phyloP scores from a whole-genome alignment of 2,797 vertebrate species.

The Lepus oiostolus region DNA sequence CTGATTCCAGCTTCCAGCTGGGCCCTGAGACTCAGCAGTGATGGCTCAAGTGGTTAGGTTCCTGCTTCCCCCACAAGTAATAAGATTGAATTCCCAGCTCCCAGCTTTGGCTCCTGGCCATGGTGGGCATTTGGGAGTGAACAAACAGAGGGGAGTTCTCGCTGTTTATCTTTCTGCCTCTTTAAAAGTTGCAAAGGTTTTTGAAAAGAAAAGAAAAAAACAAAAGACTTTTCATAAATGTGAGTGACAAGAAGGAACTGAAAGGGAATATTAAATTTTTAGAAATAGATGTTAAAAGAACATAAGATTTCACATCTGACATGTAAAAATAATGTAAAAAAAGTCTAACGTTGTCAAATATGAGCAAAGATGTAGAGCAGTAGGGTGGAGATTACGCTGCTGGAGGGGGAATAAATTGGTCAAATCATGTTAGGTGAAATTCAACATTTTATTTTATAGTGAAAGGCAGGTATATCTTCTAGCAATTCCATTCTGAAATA shows the following conservation, averaged over 20 bases:
- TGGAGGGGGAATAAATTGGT: background rate
- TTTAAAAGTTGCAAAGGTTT: background rate
- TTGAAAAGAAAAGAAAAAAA: constrained; percentile 41
- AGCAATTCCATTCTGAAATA: background rate
- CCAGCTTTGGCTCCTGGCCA: too few species aligned
- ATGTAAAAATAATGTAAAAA: background rate
- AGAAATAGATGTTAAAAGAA: constrained; percentile 29
- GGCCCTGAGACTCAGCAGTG: too few species aligned
- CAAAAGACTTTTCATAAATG: constrained; percentile 45
- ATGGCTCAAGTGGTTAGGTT: too few species aligned
- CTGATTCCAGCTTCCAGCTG: too few species aligned
- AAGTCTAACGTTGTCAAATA: background rate
- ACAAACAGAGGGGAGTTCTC: too few species aligned
- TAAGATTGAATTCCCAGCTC: too few species aligned
- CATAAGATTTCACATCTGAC: background rate
- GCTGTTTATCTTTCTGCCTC: too few species aligned
- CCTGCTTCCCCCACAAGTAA: too few species aligned
- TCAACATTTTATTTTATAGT: constrained; percentile 8
- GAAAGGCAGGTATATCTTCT: background rate
- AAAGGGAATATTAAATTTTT: background rate
- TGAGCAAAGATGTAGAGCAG: background rate
- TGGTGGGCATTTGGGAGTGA: too few species aligned
- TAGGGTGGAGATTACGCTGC: background rate
- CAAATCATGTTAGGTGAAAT: background rate
- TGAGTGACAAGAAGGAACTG: constrained; percentile 45